phyloP scores from a whole-genome alignment of 2,113 vertebrate species.

The Sprattus sprattus region DNA sequence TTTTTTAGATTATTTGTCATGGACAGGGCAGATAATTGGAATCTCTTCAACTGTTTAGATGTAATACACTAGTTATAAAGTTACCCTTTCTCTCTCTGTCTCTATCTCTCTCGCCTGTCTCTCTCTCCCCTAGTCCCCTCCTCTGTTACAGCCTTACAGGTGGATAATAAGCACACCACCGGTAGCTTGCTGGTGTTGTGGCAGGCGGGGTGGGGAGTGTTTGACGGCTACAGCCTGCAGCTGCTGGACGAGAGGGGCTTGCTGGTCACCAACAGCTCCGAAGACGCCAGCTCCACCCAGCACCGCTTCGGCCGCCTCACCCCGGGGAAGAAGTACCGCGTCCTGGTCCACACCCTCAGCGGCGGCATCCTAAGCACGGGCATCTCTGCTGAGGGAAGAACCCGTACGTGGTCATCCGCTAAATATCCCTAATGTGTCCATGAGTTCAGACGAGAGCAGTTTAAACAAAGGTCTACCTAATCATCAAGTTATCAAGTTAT shows the following conservation, averaged over 20 bases:
- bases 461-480: not conserved
- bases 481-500: too few relatives aligned
- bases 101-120: not conserved
- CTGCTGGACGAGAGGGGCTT: conserved; percentile 77
- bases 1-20: not conserved
- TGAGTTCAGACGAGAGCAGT: not conserved
- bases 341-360: conserved; percentile 83
- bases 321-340: conserved; percentile 83
- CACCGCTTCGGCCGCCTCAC: conserved; percentile 80
- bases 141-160: conserved; percentile 71
- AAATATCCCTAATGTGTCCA: not conserved
- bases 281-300: conserved; percentile 63
- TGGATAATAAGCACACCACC: conserved; percentile 74
- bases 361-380: conserved; percentile 79
- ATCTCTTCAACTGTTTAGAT: too few relatives aligned
- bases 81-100: not conserved
- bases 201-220: conserved; percentile 80
- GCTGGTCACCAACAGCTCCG: conserved; percentile 77
- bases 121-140: conserved; percentile 60
- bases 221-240: conserved; percentile 83
- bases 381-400: conserved; percentile 74
- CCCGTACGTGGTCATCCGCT: conserved; percentile 71
- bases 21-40: not conserved
- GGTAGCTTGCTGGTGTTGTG: conserved; percentile 81
- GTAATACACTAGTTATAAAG: too few relatives aligned